A percentile compares a stretch with the other conserved stretches of the same genome.
Evolutionary conservation across 2,797 vertebrate genomes (phyloP).

Genomic region (Enteromius fasciolatus): DNA sequence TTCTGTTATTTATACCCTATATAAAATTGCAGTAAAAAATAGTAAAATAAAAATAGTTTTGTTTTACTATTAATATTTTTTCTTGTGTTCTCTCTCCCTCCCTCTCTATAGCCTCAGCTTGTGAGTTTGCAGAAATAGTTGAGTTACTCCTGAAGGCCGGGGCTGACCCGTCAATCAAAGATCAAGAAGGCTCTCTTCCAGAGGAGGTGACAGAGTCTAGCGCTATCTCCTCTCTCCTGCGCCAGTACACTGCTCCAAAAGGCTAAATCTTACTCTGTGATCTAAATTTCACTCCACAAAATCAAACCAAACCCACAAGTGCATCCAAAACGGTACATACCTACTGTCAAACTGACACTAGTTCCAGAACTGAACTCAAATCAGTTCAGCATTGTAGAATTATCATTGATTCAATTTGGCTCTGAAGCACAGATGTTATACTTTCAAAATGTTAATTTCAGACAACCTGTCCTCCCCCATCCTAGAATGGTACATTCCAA

Average conservation of each 20-base stretch:
- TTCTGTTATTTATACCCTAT: not conserved
- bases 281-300: slow-evolving; percentile 13
- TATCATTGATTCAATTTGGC: slow-evolving; percentile 17
- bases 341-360: slow-evolving; percentile 18
- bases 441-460: slow-evolving; percentile 31
- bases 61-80: too few species aligned
- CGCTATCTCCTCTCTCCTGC: slow-evolving; percentile 84
- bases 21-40: too few species aligned
- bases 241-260: slow-evolving; percentile 78
- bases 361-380: not conserved
- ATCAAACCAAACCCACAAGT: slow-evolving; percentile 28
- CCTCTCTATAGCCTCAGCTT: slow-evolving; percentile 84
- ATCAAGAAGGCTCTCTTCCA: slow-evolving; percentile 91
- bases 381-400: slow-evolving; percentile 6
- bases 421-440: slow-evolving; percentile 18
- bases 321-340: slow-evolving; percentile 11
- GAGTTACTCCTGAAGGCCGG: slow-evolving; percentile 89
- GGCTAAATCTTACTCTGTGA: slow-evolving; percentile 68
- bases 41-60: too few species aligned
- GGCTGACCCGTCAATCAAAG: slow-evolving; percentile 88
- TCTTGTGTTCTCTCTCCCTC: too few species aligned
- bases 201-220: slow-evolving; percentile 92
- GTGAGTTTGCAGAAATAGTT: slow-evolving; percentile 93
- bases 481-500: slow-evolving; percentile 59
- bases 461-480: slow-evolving; percentile 16